Evolutionary conservation across 92 coral and sea anemone genomes (phyloP).

Genomic region (Paragorgia papillata): DNA sequence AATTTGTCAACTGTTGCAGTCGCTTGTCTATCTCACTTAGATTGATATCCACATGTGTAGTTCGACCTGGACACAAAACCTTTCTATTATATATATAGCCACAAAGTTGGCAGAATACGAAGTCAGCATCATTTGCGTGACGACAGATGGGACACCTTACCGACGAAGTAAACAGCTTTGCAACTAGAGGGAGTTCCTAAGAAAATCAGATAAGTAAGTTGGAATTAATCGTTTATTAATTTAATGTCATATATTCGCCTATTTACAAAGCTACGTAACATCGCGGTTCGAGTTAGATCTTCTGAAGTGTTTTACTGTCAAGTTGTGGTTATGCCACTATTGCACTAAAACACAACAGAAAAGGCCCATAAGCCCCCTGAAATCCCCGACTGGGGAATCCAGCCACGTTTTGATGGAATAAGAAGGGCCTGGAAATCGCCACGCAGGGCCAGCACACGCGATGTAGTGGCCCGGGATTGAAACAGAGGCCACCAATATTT

Average conservation of each 20-base stretch:
- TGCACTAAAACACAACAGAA: too few species aligned
- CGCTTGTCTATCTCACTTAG: slow-evolving; percentile 14
- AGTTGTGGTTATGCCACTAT: too few species aligned
- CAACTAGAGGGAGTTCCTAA: slow-evolving; percentile 52
- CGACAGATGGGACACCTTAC: slow-evolving; percentile 59
- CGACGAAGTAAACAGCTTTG: slow-evolving; percentile 47
- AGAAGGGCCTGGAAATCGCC: too few species aligned
- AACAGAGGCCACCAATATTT: slow-evolving; percentile 60
- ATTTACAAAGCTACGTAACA: too few species aligned
- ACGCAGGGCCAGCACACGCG: too few species aligned
- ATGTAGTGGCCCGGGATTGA: background rate
- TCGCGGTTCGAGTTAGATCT: too few species aligned
- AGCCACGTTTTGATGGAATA: too few species aligned
- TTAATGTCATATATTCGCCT: too few species aligned
- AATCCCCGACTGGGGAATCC: too few species aligned
- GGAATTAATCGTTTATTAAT: too few species aligned
- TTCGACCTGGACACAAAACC: background rate
- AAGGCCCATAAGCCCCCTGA: too few species aligned
- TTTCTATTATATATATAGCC: slow-evolving; percentile 56
- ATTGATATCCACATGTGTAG: slow-evolving; percentile 6
- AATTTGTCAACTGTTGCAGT: slow-evolving; percentile 30
- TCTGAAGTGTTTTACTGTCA: too few species aligned
- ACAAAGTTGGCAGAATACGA: slow-evolving; percentile 67
- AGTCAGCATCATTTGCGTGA: slow-evolving; percentile 64
- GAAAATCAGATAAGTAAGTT: background rate